These are phyloP conservation scores for Rhyacophila evoluta DNA, from an alignment of 2,888 invertebrate species.

Conservation along the genomic window DNA sequence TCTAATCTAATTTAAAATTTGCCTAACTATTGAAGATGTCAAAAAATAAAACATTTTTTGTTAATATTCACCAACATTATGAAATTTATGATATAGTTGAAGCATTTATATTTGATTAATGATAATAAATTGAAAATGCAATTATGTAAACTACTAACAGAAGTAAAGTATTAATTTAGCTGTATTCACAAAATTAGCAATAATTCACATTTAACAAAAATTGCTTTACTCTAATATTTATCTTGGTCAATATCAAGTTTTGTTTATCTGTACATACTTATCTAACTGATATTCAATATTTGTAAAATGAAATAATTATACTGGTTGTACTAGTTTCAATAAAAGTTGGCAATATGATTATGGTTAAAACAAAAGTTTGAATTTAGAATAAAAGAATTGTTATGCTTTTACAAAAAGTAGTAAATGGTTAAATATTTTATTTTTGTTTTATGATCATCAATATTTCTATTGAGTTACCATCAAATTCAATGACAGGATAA, in stretches of 20 bases:
- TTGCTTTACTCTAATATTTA: slow-evolving; percentile 1
- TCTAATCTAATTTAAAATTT: slow-evolving; percentile 3
- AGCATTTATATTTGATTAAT: slow-evolving; percentile 13
- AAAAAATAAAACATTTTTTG: neutral
- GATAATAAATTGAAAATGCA: neutral
- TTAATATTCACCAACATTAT: neutral
- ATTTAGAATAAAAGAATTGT: slow-evolving; percentile 18
- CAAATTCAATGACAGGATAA: too few species aligned
- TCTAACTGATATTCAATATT: neutral
- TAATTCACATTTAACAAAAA: slow-evolving; percentile 12
- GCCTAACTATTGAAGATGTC: neutral
- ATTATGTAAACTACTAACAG: neutral
- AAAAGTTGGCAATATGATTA: slow-evolving; percentile 10
- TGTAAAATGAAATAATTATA: slow-evolving; percentile 12
- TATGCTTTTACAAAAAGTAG: slow-evolving; percentile 24
- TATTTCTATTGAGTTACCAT: too few species aligned
- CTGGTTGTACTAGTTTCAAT: slow-evolving; percentile 22
- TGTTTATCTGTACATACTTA: slow-evolving; percentile 4
- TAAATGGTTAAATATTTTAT: slow-evolving; percentile 7
- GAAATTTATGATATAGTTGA: neutral
- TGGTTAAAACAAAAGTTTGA: slow-evolving; percentile 6
- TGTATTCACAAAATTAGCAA: neutral
- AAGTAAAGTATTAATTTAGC: slow-evolving; percentile 5
- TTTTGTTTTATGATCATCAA: neutral
- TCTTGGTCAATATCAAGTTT: neutral